Evolutionary conservation across 2,888 invertebrate species (phyloP).

Genomic region (Coelopa pilipes): DNA sequence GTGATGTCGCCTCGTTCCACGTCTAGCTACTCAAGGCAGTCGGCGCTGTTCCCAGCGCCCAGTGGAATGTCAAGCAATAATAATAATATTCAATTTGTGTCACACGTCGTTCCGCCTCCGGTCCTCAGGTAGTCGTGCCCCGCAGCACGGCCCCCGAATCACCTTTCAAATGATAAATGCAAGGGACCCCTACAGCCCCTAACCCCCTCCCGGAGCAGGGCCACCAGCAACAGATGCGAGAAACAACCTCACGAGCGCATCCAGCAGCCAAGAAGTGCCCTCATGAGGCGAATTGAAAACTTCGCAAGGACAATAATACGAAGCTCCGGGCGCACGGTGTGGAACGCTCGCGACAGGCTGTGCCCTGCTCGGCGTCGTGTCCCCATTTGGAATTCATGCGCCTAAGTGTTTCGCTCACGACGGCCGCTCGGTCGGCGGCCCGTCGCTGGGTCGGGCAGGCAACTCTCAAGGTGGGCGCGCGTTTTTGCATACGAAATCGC

Average conservation of each 20-base stretch:
- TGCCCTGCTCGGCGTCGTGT: slow-evolving; percentile 13
- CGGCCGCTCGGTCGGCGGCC: not conserved
- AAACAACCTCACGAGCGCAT: slow-evolving; percentile 55
- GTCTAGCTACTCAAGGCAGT: too few species aligned
- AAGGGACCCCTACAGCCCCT: too few species aligned
- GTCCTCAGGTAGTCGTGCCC: not conserved
- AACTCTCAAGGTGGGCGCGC: slow-evolving; percentile 5
- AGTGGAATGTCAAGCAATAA: slow-evolving; percentile 10
- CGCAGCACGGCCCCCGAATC: not conserved
- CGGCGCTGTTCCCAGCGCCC: not conserved
- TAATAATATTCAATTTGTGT: slow-evolving; percentile 59
- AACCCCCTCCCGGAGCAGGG: not conserved
- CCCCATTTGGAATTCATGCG: slow-evolving; percentile 32
- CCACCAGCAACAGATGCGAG: slow-evolving; percentile 58
- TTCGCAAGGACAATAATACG: slow-evolving; percentile 26
- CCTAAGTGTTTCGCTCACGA: not conserved
- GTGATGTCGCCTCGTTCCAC: too few species aligned
- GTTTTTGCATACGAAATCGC: slow-evolving; percentile 11
- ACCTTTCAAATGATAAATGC: too few species aligned
- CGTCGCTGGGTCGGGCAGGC: not conserved
- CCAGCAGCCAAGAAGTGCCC: not conserved
- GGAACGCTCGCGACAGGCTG: not conserved
- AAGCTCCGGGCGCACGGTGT: slow-evolving; percentile 12
- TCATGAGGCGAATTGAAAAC: slow-evolving; percentile 9
- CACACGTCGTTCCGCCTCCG: slow-evolving; percentile 50